phyloP scores from a whole-genome alignment of 2,113 vertebrate genomes.

The Sialia sialis region DNA sequence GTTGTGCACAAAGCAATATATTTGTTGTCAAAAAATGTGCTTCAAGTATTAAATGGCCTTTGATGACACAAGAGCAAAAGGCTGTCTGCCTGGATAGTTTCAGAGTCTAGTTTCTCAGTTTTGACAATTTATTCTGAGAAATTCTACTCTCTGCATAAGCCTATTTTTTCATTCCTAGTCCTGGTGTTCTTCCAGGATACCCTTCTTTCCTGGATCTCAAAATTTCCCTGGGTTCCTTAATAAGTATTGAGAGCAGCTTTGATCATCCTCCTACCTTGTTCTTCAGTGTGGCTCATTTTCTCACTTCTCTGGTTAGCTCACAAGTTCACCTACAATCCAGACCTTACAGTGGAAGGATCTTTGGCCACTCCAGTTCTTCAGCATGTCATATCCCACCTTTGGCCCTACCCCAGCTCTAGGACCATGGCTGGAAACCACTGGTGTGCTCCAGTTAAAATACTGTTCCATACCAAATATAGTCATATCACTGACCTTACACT shows the following conservation, averaged over 20 bases:
- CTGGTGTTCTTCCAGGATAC: background rate
- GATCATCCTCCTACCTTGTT: background rate
- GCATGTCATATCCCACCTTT: fast-evolving
- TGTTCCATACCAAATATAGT: fast-evolving
- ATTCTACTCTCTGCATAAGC: background rate
- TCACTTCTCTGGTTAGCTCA: background rate
- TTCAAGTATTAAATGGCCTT: background rate
- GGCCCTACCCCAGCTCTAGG: background rate
- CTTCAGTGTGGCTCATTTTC: background rate
- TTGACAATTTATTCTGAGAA: background rate
- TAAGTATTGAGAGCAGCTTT: background rate
- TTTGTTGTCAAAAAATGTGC: background rate
- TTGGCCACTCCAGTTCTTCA: background rate
- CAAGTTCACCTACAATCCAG: fast-evolving
- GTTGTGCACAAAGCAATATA: background rate
- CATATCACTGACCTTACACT: background rate
- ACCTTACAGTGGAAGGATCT: background rate
- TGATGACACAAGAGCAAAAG: background rate
- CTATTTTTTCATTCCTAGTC: background rate
- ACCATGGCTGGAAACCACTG: background rate
- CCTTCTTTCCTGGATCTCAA: background rate
- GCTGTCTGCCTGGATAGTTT: background rate
- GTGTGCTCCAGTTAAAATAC: background rate
- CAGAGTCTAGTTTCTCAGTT: background rate
- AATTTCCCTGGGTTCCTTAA: background rate